Base-by-base conservation (phyloP, 2,888 invertebrate genomes). In the Limnephilus auricula region DNA sequence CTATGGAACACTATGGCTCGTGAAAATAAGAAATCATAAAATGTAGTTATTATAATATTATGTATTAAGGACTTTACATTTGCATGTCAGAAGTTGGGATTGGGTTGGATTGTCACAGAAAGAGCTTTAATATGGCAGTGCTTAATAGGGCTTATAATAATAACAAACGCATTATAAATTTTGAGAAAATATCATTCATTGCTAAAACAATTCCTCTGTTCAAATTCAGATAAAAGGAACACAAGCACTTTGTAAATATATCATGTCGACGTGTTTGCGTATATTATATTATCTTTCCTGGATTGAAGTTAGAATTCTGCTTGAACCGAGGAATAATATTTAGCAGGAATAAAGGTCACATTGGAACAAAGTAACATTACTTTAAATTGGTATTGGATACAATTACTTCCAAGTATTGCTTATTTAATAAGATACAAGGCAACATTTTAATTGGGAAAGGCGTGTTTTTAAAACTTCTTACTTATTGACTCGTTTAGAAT, bases 391-490 rank as follows among this genome's bases (percentile, higher is more conserved):
- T 80, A 80, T 32, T 80, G 80, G 13, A 80, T 80, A 85, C 32
- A 85, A 45, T 85, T 85, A 40, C n/a, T 85, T 85, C 40, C 85
- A 40, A 85, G 85, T 86, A 86, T 88, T 78, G 31, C 78, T 88
- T 88, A 88, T 78, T 88, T 88, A 78, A 88, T 78, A 90, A 90
- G 32, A 83, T 83, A 50, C 82, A 90, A 90, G 90, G 90, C 90
- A 90, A 50, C 90, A 83, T 80, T 90, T 32, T 32, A 90, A 90
- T 90, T 89, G 89, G 89, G 31, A 89, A 89, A 89, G 89, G 89
- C 89, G 40, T 89, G 32, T 80, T 31, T 78, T 80, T 89, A 80
- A 89, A 89, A 89, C 32, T 78, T 78, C 45, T 79, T 78, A 31
- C 65, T 88, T 88, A 88, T 85, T 85, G 37, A 85, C 40, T 85